phyloP scores from a whole-genome alignment of 1,140 invertebrate species.

The Eumaeus atala region DNA sequence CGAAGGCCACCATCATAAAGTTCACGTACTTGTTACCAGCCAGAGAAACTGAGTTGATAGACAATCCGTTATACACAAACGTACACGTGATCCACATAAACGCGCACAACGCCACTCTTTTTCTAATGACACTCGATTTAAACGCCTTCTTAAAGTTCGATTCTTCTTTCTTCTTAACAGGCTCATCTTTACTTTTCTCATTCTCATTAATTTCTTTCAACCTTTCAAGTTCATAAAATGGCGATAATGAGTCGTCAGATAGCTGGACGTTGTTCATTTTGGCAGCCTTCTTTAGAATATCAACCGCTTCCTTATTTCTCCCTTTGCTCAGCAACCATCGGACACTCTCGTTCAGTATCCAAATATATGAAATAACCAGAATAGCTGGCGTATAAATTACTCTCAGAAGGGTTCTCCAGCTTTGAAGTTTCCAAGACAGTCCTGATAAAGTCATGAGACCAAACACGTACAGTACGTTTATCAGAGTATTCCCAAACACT shows the following conservation, averaged over 20 bases:
- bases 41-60: slow-evolving; percentile 79
- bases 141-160: slow-evolving; percentile 46
- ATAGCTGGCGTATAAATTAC: slow-evolving; percentile 81
- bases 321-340: slow-evolving; percentile 85
- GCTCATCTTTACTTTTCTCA: slow-evolving; percentile 17
- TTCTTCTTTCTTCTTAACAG: slow-evolving; percentile 20
- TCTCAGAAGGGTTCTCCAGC: slow-evolving; percentile 82
- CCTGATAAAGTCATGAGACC: slow-evolving; percentile 81
- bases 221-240: slow-evolving; percentile 40
- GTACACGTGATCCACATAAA: slow-evolving; percentile 66
- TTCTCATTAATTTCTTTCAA: slow-evolving; percentile 22
- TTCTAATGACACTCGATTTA: slow-evolving; percentile 53
- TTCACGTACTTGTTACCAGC: slow-evolving; percentile 78
- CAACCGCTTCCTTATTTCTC: slow-evolving; percentile 70
- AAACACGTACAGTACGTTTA: slow-evolving; percentile 81
- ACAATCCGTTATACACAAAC: slow-evolving; percentile 81
- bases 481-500: slow-evolving; percentile 82
- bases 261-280: slow-evolving; percentile 80
- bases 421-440: slow-evolving; percentile 79
- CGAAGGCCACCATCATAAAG: slow-evolving; percentile 74
- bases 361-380: slow-evolving; percentile 77
- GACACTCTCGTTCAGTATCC: slow-evolving; percentile 79
- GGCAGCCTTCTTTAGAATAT: slow-evolving; percentile 77
- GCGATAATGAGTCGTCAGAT: slow-evolving; percentile 70
- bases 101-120: slow-evolving; percentile 49